Evolutionary conservation across 2,797 vertebrate species (phyloP), one percentile per base, ranked within the genome.

Genomic region (Cryptoblepharus egeriae): DNA sequence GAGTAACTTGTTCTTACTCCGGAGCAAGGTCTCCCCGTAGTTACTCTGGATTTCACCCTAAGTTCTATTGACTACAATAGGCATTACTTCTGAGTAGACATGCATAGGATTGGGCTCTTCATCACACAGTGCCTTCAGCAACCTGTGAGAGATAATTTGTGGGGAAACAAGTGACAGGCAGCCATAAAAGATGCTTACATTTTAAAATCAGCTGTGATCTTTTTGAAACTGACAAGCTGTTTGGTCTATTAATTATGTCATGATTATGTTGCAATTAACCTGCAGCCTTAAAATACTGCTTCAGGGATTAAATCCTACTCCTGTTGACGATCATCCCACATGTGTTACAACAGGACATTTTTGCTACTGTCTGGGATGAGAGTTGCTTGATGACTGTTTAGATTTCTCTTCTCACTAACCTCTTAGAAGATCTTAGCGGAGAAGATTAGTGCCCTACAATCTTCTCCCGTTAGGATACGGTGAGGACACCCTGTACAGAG

Each of bases 401-500:
- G 73, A 83, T 65, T 63, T 88, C 78, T 86, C 80, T 77, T 89
- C 83, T 75, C 32, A 0, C 72, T 88, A 86, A 49, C 64, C 84
- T 80, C 83, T 84, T 87, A 77, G 49, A 88, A 67, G 77, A 69
- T 61, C 45, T 81, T 2, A 10, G 71, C 70, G 55, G 69, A 85
- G 86, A 83, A 76, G 45, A 68, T 83, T 91, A 81, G 81, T 91
- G 45, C 87, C 88, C 94, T 64, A 82, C 85, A 87, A 80, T 93
- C 90, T 87, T 81, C 78, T 91, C 74, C 93, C 90, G 78, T 84
- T 16, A 88, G 92, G 90, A 95, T 89, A 92, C 63, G 87, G 87
- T 81, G 84, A 91, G 88, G 91, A 91, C 91, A 95, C 95, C 92
- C 91, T 93, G 90, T 89, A 90, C 89, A 87, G 88, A 93, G 85